phyloP scores from a whole-genome alignment of 2,888 invertebrate genomes.

The Apoderus coryli region DNA sequence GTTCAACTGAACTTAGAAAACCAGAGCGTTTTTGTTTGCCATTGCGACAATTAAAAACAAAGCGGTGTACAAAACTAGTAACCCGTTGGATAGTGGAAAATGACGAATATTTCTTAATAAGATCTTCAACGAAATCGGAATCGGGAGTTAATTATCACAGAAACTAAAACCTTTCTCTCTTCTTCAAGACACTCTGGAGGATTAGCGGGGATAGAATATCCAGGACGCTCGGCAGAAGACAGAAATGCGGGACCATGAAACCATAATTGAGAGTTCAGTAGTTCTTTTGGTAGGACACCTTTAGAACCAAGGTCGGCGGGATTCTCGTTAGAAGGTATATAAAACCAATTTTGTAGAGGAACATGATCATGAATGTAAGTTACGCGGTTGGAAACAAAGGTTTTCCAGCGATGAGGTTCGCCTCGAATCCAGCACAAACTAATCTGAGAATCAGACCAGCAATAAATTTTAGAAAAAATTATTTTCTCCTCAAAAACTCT shows the following conservation, averaged over 20 bases:
- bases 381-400: constrained; percentile 1
- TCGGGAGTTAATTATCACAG: neutral
- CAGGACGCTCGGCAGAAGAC: no score
- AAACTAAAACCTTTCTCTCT: neutral
- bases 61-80: neutral
- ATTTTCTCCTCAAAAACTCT: no score
- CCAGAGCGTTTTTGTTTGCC: neutral
- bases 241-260: neutral
- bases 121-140: neutral
- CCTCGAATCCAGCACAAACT: neutral
- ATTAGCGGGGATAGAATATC: no score
- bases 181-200: no score
- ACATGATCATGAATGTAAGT: neutral
- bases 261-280: neutral
- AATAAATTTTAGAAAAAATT: neutral
- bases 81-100: neutral
- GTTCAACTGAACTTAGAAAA: neutral
- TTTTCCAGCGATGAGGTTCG: neutral
- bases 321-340: constrained; percentile 5
- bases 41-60: constrained; percentile 1
- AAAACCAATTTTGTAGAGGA: neutral
- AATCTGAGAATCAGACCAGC: neutral
- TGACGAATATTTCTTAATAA: neutral
- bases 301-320: constrained; percentile 4
- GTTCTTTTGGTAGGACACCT: neutral